A percentile compares a stretch with the other conserved stretches of the same genome.
Evolutionary conservation across 2,797 vertebrate species (phyloP).

Genomic region (Macrochelys suwanniensis): DNA sequence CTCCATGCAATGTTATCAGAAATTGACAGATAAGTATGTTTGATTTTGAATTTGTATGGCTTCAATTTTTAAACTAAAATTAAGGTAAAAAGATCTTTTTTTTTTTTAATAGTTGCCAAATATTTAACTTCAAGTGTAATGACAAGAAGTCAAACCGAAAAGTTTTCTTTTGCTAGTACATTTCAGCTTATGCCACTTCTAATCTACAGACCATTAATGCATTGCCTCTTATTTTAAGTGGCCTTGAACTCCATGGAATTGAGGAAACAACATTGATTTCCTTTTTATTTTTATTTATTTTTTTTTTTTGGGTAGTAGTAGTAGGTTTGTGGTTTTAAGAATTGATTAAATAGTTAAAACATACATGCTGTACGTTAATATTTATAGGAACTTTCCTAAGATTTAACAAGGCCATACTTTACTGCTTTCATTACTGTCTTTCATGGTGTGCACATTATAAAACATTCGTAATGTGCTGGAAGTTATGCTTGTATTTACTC

Average conservation of each 20-base stretch:
- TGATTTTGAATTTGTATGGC: slow-evolving; percentile 3
- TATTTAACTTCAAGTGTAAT: slow-evolving; percentile 1
- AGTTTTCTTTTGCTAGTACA: background rate
- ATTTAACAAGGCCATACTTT: slow-evolving; percentile 6
- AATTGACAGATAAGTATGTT: background rate
- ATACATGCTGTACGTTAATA: background rate
- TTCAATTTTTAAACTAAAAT: background rate
- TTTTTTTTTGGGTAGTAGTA: background rate
- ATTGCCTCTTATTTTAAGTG: slow-evolving; percentile 25
- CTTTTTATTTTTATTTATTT: background rate
- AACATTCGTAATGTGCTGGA: background rate
- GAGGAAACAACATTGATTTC: background rate
- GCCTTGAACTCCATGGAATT: slow-evolving; percentile 1
- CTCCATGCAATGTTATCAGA: background rate
- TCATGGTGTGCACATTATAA: background rate
- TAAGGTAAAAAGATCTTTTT: background rate
- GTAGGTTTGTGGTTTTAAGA: slow-evolving; percentile 1
- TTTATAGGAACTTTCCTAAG: slow-evolving; percentile 14
- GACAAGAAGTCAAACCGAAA: background rate
- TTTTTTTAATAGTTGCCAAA: slow-evolving; percentile 27
- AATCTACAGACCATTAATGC: background rate
- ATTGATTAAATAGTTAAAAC: slow-evolving; percentile 28
- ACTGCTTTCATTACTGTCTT: background rate
- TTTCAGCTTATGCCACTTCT: background rate
- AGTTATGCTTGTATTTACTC: background rate